A percentile compares a stretch with the other conserved stretches of the same genome.
Conservation (phyloP, 2,113 vertebrate species). For the Neolamprologus modestus region DNA sequence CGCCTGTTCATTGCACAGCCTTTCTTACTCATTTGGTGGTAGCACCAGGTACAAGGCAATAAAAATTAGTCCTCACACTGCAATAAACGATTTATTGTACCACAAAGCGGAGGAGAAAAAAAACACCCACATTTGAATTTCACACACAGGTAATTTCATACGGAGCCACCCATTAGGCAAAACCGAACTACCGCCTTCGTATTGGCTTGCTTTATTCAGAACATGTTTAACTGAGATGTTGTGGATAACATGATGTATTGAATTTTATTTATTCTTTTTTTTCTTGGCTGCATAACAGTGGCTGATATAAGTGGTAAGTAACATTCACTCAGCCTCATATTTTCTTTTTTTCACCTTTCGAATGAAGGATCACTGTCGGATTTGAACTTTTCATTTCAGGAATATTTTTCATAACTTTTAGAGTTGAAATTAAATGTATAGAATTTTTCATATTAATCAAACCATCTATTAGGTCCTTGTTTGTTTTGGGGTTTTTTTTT, state of each 20-base stretch:
- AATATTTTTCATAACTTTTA: background rate
- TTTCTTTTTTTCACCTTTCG: background rate
- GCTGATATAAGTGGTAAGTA: constrained; percentile 61
- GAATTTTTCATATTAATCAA: background rate
- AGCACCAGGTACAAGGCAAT: constrained; percentile 70
- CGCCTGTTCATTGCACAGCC: background rate
- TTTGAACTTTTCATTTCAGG: background rate
- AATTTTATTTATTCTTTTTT: background rate
- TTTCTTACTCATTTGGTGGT: constrained; percentile 16
- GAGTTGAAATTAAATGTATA: background rate
- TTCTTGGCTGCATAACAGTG: constrained; percentile 44
- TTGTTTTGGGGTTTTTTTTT: rapidly evolving
- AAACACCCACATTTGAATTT: constrained; percentile 33
- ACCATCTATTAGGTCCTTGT: background rate
- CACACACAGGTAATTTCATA: constrained; percentile 39
- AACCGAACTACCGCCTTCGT: background rate
- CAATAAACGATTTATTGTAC: constrained; percentile 68
- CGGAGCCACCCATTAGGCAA: constrained; percentile 15
- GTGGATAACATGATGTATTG: background rate
- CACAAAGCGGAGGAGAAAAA: constrained; percentile 43
- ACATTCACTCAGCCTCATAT: background rate
- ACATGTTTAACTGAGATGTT: background rate
- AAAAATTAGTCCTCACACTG: constrained; percentile 62
- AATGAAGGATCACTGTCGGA: background rate
- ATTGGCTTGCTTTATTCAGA: background rate